Percentiles rank a stretch among this genome's conserved stretches.
phyloP scores from a whole-genome alignment of 2,888 invertebrate genomes.

The Theristus sp. region DNA sequence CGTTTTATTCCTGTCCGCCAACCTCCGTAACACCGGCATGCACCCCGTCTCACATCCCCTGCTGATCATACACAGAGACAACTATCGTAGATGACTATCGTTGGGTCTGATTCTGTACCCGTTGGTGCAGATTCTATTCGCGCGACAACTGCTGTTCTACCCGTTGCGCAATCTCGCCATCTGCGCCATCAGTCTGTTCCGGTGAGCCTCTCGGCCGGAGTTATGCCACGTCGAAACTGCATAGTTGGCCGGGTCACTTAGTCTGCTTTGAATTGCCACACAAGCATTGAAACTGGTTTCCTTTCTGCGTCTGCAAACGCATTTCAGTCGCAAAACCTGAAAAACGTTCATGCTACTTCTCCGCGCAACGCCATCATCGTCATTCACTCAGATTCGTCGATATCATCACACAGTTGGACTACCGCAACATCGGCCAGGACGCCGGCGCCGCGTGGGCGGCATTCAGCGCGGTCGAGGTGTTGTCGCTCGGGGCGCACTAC shows the following conservation, averaged over 20 bases:
- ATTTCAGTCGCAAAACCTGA: too few species aligned
- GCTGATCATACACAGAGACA: background rate
- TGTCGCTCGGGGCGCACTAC: background rate
- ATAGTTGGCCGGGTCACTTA: too few species aligned
- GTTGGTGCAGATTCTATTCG: background rate
- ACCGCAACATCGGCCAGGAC: constrained; percentile 1
- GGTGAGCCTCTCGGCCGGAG: too few species aligned
- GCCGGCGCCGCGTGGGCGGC: constrained; percentile 3
- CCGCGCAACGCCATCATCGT: too few species aligned
- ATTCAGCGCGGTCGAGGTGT: background rate
- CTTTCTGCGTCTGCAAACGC: too few species aligned
- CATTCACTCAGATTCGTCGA: constrained; percentile 5
- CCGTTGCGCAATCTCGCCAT: constrained; percentile 1
- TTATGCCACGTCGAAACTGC: too few species aligned
- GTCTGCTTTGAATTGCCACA: too few species aligned
- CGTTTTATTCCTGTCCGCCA: background rate
- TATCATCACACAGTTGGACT: constrained; percentile 4
- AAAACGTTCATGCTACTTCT: too few species aligned
- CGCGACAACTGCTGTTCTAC: background rate
- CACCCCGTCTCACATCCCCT: background rate
- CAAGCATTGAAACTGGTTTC: too few species aligned
- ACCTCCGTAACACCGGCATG: background rate
- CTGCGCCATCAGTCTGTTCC: background rate
- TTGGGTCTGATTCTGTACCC: constrained; percentile 3
- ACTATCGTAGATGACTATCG: constrained; percentile 1